Conservation (phyloP, 2,888 invertebrate species). For the Agapetus fuscipes region DNA sequence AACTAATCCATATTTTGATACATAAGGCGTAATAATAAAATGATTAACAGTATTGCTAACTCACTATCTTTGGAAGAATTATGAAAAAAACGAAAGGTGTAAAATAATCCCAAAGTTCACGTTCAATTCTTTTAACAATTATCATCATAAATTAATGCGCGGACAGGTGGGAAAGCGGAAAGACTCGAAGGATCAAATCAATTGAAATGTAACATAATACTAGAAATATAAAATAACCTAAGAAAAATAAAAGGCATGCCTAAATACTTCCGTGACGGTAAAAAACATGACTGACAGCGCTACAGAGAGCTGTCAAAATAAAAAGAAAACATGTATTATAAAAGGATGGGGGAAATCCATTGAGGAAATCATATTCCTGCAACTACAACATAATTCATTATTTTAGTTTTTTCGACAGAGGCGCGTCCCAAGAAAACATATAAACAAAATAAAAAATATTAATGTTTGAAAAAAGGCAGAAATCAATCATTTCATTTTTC, state of each 20-base stretch:
- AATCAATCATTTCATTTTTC: background rate
- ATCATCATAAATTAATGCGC: too few species aligned
- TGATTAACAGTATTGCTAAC: constrained; percentile 22
- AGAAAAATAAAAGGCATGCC: background rate
- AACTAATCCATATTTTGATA: constrained; percentile 18
- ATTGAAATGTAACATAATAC: background rate
- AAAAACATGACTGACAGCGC: too few species aligned
- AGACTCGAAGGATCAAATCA: background rate
- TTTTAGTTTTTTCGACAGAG: too few species aligned
- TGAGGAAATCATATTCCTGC: too few species aligned
- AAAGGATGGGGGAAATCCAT: too few species aligned
- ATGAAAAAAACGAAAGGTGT: constrained; percentile 15
- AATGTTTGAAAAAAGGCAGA: too few species aligned
- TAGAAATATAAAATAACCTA: background rate
- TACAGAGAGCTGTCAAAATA: too few species aligned
- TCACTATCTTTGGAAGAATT: constrained; percentile 23
- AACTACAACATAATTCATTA: too few species aligned
- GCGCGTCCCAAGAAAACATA: too few species aligned
- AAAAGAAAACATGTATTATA: too few species aligned
- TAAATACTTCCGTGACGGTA: background rate
- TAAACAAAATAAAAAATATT: too few species aligned
- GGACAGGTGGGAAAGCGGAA: background rate
- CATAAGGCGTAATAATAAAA: constrained; percentile 22
- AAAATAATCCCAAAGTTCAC: background rate
- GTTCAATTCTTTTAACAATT: too few species aligned